Evolutionary conservation across 2,113 vertebrate genomes (phyloP), one percentile per base, ranked within the genome.

Genomic region (Nothobranchius kuhntae): DNA sequence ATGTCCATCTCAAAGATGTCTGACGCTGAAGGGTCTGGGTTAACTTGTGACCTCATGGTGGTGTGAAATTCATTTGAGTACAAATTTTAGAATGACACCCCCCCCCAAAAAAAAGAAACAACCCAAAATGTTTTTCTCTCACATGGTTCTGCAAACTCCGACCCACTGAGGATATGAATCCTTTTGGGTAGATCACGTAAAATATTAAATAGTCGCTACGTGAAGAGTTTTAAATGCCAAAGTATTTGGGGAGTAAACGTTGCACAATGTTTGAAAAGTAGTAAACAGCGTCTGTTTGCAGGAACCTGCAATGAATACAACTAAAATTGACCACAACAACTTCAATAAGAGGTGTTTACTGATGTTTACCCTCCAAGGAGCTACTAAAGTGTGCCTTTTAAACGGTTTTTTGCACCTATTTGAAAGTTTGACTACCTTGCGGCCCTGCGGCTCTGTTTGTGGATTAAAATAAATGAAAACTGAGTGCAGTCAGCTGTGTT

Each of bases 311-410:
- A 48, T n/a, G 14, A 48, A 15, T 48, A n/a, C 6, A n/a, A n/a
- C 15, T n/a, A 14, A 48, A 15, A n/a, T 48, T 7, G 15, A n/a
- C 47, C 15, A 8, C 38, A 9, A 30, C 30, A 30, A 30, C 30
- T 30, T 42, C 40, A 11, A 42, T 7, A 42, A 42, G 40, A 42
- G 40, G 40, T 11, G 30, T 30, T 30, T 30, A 30, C 30, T 40
- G 68, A 60, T 69, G 45, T 77, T 80, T 72, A 78, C 58, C 71
- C 64, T 72, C 21, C 36, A 38, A 77, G 53, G 61, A 46, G 46
- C 9, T 9, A 15, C 61, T 62, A 56, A 60, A 53, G 56, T 12
- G 7, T 13, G n/a, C 0, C 26, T 24, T 56, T 21, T 21, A 21
- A 11, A 51, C 47, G 2, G n/a, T 51, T 56, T 73, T 13, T 21